Evolutionary conservation across 2,113 vertebrate genomes (phyloP).

Genomic region (human (Homo sapiens)): GRCh38 chr4:25844501-25845000

Average conservation of each 20-base stretch:
- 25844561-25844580: not conserved
- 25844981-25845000: not conserved
- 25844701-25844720: slow-evolving; percentile 36
- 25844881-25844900: not conserved
- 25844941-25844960: not conserved
- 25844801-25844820: not conserved
- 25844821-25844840: not conserved
- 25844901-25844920: accelerated
- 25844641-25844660: slow-evolving; percentile 54
- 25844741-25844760: not conserved
- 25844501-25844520: not conserved
- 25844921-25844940: not conserved
- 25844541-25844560: not conserved
- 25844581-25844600: not conserved
- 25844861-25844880: not conserved
- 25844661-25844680: slow-evolving; percentile 60
- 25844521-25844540: not conserved
- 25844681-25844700: slow-evolving; percentile 66
- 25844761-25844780: not conserved
- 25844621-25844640: slow-evolving; percentile 52
- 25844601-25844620: slow-evolving; percentile 47
- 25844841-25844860: not conserved
- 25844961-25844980: not conserved
- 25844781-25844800: not conserved
- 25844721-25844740: not conserved